These are phyloP conservation scores for Petrophora chlorosata DNA, from an alignment of 2,888 invertebrate species.

Conservation along the genomic window DNA sequence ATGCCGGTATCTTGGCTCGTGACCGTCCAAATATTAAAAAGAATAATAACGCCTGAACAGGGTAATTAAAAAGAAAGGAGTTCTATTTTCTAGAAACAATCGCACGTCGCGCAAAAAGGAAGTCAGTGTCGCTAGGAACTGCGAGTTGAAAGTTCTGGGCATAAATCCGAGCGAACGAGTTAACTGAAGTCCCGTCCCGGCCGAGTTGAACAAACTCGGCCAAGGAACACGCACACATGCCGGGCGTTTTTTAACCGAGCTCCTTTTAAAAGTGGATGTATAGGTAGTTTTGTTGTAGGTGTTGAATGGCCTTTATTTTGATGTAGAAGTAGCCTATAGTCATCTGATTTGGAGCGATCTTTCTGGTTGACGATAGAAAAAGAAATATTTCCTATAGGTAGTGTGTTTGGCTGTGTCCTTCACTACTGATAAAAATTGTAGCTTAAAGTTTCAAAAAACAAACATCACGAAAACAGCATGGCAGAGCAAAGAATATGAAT, in stretches of 20 bases:
- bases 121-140: slow-evolving; percentile 65
- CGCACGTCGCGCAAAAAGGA: slow-evolving; percentile 55
- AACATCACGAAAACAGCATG: no score
- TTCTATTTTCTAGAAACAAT: slow-evolving; percentile 56
- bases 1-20: no score
- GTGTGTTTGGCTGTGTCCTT: no score
- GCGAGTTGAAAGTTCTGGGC: slow-evolving; percentile 63
- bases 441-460: no score
- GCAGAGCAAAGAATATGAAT: background rate
- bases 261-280: slow-evolving; percentile 24
- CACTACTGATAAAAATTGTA: background rate
- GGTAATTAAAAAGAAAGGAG: slow-evolving; percentile 49
- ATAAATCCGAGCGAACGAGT: slow-evolving; percentile 72
- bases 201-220: slow-evolving; percentile 67
- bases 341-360: no score
- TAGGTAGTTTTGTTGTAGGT: slow-evolving; percentile 12
- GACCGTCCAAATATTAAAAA: no score
- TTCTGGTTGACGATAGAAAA: no score
- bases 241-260: slow-evolving; percentile 40
- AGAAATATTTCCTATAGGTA: no score
- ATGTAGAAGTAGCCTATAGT: background rate
- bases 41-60: no score
- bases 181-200: slow-evolving; percentile 64
- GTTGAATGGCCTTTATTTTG: background rate
- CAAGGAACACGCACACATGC: slow-evolving; percentile 54